These are phyloP conservation scores for Plecotus auritus DNA, from an alignment of 2,113 vertebrate genomes.

Conservation along the genomic window DNA sequence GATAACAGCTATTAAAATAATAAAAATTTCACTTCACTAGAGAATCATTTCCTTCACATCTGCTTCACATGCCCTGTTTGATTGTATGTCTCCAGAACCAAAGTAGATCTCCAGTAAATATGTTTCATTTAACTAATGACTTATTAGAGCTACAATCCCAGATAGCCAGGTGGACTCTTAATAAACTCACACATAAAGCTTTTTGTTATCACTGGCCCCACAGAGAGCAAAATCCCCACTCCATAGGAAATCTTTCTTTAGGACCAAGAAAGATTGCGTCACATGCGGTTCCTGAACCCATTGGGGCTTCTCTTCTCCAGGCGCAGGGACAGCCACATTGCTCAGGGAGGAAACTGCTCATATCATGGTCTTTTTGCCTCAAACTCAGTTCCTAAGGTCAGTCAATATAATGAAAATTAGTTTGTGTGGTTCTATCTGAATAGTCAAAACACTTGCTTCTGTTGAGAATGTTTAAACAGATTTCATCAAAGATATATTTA, in stretches of 20 bases:
- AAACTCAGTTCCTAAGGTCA: not conserved
- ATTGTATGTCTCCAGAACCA: not conserved
- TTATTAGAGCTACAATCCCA: not conserved
- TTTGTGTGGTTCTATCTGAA: not conserved
- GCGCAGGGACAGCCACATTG: not conserved
- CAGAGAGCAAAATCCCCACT: not conserved
- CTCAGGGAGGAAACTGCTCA: not conserved
- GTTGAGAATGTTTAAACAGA: not conserved
- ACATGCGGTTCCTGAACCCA: not conserved
- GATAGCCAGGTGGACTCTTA: not conserved
- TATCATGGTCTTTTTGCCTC: not conserved
- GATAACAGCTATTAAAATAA: constrained; percentile 14
- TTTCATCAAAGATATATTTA: constrained; percentile 23
- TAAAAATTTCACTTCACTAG: not conserved
- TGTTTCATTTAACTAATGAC: not conserved
- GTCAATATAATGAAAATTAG: not conserved
- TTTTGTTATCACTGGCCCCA: not conserved
- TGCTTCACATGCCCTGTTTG: not conserved
- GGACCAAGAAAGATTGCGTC: not conserved
- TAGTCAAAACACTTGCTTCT: not conserved
- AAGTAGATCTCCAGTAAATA: not conserved
- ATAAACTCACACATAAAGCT: not conserved
- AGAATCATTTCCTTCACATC: not conserved
- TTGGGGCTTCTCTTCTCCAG: not conserved
- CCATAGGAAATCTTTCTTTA: not conserved